Evolutionary conservation across 2,888 invertebrate genomes (phyloP).

Genomic region (Calephelis perditalis): DNA sequence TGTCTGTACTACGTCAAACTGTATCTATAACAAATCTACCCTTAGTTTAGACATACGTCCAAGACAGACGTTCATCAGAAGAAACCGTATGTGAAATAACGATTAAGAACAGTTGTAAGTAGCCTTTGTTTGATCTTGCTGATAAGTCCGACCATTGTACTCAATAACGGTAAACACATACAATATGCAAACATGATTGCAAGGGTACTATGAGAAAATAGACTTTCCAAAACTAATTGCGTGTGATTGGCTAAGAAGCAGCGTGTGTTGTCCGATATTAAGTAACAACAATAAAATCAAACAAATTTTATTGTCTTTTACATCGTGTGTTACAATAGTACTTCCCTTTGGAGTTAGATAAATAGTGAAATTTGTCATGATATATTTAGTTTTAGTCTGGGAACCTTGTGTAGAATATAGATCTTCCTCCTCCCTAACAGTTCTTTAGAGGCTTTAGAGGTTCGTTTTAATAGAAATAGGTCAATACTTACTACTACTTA

Average conservation of each 20-base stretch:
- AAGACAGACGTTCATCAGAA: conserved; percentile 49
- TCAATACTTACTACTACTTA: no score
- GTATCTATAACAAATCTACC: conserved; percentile 29
- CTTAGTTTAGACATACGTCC: conserved; percentile 53
- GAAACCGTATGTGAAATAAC: conserved; percentile 75
- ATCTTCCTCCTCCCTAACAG: no score
- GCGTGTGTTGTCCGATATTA: no score
- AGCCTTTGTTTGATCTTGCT: conserved; percentile 70
- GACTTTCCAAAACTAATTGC: conserved; percentile 19
- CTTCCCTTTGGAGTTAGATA: no score
- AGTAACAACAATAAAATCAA: no score
- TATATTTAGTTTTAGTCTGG: no score
- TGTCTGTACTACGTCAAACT: neutral
- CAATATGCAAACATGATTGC: conserved; percentile 34
- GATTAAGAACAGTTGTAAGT: conserved; percentile 76
- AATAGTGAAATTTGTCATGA: no score
- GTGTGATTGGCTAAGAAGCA: neutral
- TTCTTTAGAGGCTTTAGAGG: no score
- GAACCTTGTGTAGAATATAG: no score
- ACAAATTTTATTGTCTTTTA: no score
- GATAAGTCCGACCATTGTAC: conserved; percentile 63
- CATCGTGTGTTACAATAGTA: no score
- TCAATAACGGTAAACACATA: conserved; percentile 42
- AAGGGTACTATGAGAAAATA: conserved; percentile 29
- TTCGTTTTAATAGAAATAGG: no score